Percentiles rank a stretch among this genome's conserved stretches.
These are phyloP conservation scores for Crotophaga sulcirostris DNA, from an alignment of 2,113 vertebrate genomes.

Conservation along the genomic window DNA sequence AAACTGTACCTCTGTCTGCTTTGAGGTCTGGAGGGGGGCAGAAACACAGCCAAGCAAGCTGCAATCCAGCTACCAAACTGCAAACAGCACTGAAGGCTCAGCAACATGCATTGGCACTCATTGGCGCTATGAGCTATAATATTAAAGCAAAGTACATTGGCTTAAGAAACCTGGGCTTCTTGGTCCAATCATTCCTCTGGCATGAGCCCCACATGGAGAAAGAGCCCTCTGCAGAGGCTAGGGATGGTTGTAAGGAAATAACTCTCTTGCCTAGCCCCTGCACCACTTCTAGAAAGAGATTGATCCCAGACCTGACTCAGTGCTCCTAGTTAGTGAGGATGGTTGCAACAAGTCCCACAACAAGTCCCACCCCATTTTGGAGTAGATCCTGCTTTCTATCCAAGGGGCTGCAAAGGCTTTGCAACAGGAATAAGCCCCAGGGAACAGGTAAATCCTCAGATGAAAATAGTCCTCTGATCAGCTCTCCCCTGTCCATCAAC, in stretches of 20 bases:
- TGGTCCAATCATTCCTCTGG: not conserved
- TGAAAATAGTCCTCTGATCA: not conserved
- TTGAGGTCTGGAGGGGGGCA: not conserved
- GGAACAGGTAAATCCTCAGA: not conserved
- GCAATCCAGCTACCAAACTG: not conserved
- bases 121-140: rapidly evolving
- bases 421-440: not conserved
- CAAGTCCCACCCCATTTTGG: not conserved
- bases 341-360: too few relatives aligned
- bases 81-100: not conserved
- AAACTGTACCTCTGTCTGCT: not conserved
- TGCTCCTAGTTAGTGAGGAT: not conserved
- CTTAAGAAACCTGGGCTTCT: not conserved
- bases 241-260: not conserved
- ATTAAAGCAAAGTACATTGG: not conserved
- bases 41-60: not conserved
- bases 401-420: not conserved
- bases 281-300: not conserved
- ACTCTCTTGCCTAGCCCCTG: not conserved
- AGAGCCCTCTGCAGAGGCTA: not conserved
- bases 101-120: not conserved
- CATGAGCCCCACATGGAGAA: not conserved
- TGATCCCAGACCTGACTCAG: not conserved
- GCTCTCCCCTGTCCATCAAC: not conserved
- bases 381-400: not conserved